These are phyloP conservation scores for Eristalis intricaria DNA, from an alignment of 2,888 invertebrate species.

Conservation along the genomic window DNA sequence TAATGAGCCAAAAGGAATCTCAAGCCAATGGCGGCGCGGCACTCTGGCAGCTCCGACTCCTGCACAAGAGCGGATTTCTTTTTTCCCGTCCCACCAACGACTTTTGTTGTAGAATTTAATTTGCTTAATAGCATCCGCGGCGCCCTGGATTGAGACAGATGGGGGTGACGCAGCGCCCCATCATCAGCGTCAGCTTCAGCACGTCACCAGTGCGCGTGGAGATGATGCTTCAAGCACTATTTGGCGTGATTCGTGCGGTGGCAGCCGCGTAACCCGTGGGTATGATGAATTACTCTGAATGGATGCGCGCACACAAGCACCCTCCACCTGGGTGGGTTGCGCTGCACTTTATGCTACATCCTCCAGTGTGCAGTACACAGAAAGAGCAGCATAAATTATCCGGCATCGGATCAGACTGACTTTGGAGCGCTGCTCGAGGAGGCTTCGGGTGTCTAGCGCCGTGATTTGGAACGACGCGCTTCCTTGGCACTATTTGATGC, in stretches of 20 bases:
- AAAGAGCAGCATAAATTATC: constrained; percentile 59
- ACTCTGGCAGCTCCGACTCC: neutral
- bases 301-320: constrained; percentile 25
- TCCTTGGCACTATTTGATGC: constrained; percentile 60
- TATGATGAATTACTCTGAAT: constrained; percentile 56
- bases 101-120: constrained; percentile 69
- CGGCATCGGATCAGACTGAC: constrained; percentile 28
- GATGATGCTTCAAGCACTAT: constrained; percentile 52
- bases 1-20: constrained; percentile 58
- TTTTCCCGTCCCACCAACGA: constrained; percentile 17
- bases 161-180: constrained; percentile 8
- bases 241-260: constrained; percentile 53
- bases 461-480: constrained; percentile 36
- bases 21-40: constrained; percentile 20
- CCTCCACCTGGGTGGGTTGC: constrained; percentile 45
- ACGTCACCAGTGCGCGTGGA: constrained; percentile 17
- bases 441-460: constrained; percentile 30
- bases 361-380: constrained; percentile 52
- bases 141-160: constrained; percentile 29
- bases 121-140: constrained; percentile 70
- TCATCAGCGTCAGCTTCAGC: constrained; percentile 32
- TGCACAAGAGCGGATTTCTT: neutral
- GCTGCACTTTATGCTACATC: constrained; percentile 33
- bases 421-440: neutral
- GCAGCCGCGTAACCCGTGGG: constrained; percentile 35